These are phyloP conservation scores for Drosophila kohkoa DNA, from an alignment of 1,140 invertebrate species.

Conservation along the genomic window DNA sequence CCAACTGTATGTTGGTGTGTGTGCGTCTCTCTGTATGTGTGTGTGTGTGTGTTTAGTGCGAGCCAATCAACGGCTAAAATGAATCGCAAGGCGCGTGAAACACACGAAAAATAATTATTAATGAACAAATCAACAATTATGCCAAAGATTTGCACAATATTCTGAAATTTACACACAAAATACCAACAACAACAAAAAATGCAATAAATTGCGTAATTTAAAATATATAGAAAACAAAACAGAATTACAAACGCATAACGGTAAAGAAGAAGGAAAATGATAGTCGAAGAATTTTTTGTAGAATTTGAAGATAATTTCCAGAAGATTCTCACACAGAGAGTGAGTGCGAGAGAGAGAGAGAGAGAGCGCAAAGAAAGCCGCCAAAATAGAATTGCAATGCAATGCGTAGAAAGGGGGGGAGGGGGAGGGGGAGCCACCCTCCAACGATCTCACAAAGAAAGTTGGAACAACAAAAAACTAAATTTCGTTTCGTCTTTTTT, in stretches of 20 bases:
- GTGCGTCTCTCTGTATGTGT: background rate
- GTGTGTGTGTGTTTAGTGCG: conserved; percentile 30
- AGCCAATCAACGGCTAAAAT: conserved; percentile 55
- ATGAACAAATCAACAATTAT: conserved; percentile 14
- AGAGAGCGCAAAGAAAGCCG: background rate
- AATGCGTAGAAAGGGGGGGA: background rate
- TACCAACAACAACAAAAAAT: conserved; percentile 1
- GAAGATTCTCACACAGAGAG: background rate
- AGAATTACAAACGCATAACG: background rate
- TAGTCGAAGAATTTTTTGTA: too few species aligned
- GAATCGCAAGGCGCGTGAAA: conserved; percentile 46
- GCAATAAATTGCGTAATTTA: background rate
- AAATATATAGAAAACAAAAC: background rate
- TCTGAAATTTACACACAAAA: background rate
- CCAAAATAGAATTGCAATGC: background rate
- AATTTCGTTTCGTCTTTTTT: conserved; percentile 2
- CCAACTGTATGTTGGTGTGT: too few species aligned
- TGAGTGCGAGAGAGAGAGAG: conserved; percentile 3
- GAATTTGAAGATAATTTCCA: background rate
- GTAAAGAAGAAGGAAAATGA: too few species aligned
- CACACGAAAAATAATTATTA: conserved; percentile 44
- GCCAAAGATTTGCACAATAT: background rate
- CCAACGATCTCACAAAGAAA: background rate
- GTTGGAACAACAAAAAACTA: background rate
- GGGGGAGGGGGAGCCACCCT: background rate